Conservation (phyloP, 2,113 vertebrate species). For the Merops nubicus region DNA sequence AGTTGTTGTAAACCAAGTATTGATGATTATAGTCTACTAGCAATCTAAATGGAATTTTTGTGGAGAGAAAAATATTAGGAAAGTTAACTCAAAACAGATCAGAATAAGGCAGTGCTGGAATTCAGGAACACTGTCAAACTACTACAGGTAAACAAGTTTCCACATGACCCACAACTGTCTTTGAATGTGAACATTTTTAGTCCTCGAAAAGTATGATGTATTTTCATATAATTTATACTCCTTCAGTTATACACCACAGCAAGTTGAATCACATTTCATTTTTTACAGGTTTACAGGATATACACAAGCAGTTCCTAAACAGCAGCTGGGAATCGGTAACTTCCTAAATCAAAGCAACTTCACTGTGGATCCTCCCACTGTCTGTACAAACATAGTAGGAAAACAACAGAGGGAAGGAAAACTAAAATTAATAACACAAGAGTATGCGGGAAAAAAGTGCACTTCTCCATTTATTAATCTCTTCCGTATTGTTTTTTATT, state of each 20-base stretch:
- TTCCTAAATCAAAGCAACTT: background rate
- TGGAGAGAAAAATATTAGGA: background rate
- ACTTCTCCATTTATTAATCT: background rate
- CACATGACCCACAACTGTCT: background rate
- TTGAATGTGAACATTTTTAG: background rate
- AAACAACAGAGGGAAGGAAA: background rate
- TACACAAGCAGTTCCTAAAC: background rate
- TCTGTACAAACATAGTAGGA: background rate
- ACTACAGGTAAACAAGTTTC: background rate
- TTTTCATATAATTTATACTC: background rate
- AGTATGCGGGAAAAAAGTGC: accelerated
- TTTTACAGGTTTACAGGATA: background rate
- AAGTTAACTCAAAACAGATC: background rate
- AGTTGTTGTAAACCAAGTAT: background rate
- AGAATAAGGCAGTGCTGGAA: background rate
- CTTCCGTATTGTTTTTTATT: background rate
- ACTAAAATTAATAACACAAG: background rate
- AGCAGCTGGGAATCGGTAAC: background rate
- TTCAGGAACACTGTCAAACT: background rate
- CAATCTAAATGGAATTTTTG: background rate
- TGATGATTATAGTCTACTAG: background rate
- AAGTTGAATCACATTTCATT: background rate
- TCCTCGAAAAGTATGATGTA: background rate
- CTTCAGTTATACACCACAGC: background rate
- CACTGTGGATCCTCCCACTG: background rate